Conservation (phyloP, 2,888 invertebrate species). For the Archaeoteleia sp. region DNA sequence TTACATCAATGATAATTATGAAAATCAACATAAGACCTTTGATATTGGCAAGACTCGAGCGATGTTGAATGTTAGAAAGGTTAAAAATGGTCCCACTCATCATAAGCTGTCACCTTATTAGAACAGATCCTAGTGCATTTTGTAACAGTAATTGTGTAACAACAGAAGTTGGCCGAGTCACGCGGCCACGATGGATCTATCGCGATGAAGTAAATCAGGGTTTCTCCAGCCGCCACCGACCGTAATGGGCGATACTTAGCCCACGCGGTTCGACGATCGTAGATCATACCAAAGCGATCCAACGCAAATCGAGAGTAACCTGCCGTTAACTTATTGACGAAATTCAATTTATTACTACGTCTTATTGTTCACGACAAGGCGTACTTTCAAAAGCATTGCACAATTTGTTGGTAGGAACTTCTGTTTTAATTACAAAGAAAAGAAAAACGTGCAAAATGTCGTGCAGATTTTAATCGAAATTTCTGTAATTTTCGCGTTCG, state of each 20-base stretch:
- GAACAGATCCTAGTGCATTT: constrained; percentile 49
- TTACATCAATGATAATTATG: no score
- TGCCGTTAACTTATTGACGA: constrained; percentile 17
- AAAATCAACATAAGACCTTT: no score
- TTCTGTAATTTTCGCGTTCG: no score
- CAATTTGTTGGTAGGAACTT: constrained; percentile 1
- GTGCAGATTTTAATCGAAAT: no score
- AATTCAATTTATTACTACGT: constrained; percentile 5
- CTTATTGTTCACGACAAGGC: constrained; percentile 7
- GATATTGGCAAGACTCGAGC: no score
- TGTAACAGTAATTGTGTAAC: constrained; percentile 54
- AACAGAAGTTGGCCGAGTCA: constrained; percentile 37
- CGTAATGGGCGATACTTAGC: constrained; percentile 21
- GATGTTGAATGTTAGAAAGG: constrained; percentile 25
- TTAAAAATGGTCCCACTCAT: constrained; percentile 38
- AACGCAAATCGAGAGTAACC: constrained; percentile 25
- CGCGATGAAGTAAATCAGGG: constrained; percentile 44
- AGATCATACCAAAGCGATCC: constrained; percentile 25
- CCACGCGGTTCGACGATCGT: constrained; percentile 47
- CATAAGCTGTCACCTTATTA: constrained; percentile 45
- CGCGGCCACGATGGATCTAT: constrained; percentile 21
- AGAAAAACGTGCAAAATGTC: no score
- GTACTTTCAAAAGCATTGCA: neutral
- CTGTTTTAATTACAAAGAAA: no score
- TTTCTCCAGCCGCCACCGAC: constrained; percentile 29